Evolutionary conservation across 2,797 vertebrate species (phyloP).

Genomic region (Tenualosa ilisha): DNA sequence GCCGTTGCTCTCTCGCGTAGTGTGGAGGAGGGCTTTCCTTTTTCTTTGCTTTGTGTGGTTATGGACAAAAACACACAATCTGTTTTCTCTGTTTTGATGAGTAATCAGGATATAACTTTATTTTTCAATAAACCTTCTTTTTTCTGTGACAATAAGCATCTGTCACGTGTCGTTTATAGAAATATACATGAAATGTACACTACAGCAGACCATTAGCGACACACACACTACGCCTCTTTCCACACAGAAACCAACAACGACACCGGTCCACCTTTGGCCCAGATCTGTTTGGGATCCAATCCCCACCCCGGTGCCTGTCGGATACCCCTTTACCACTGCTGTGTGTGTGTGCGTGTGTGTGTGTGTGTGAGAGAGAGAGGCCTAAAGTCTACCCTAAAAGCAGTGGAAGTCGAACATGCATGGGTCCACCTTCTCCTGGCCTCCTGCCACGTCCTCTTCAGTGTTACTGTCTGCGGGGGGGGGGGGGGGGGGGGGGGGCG

Average conservation of each 20-base stretch:
- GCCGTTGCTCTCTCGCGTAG: neutral
- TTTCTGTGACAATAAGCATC: slow-evolving; percentile 83
- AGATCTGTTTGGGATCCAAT: neutral
- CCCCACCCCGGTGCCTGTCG: neutral
- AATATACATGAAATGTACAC: slow-evolving; percentile 55
- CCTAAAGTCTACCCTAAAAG: slow-evolving; percentile 8
- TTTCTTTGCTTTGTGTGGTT: neutral
- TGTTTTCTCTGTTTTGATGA: slow-evolving; percentile 81
- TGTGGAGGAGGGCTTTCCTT: neutral
- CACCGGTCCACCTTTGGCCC: neutral
- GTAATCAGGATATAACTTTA: slow-evolving; percentile 91
- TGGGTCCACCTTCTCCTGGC: too few species aligned
- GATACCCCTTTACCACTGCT: neutral
- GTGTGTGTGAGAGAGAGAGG: neutral
- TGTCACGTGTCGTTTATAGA: slow-evolving; percentile 47
- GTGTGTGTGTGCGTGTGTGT: neutral
- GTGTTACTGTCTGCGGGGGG: neutral
- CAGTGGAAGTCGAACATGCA: neutral
- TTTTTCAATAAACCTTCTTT: slow-evolving; percentile 96
- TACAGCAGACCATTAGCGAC: slow-evolving; percentile 53
- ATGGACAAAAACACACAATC: slow-evolving; percentile 24
- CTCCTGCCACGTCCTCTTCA: neutral
- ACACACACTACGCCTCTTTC: neutral
- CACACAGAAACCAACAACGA: neutral
- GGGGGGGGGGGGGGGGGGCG: neutral